Evolutionary conservation across 1,140 invertebrate species (phyloP).

Genomic region (Euura saliciscinereae): DNA sequence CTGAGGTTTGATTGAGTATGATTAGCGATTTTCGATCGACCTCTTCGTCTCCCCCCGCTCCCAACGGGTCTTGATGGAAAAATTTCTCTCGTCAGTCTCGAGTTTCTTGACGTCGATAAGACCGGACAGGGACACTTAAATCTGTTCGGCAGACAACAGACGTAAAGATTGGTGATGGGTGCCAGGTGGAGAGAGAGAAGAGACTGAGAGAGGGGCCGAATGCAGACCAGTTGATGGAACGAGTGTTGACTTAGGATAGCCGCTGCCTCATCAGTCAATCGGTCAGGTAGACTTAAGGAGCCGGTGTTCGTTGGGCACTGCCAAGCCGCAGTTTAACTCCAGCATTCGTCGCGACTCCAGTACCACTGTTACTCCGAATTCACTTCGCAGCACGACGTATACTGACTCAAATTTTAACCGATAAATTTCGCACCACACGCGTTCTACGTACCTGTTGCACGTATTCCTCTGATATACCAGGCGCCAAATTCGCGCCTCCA

Average conservation of each 20-base stretch:
- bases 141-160: constrained; percentile 8
- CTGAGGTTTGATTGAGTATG: neutral
- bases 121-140: constrained; percentile 5
- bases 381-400: neutral
- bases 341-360: neutral
- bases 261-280: constrained; percentile 61
- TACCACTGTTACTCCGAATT: neutral
- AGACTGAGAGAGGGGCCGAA: constrained; percentile 26
- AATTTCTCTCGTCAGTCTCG: constrained; percentile 13
- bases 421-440: constrained; percentile 2
- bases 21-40: constrained; percentile 8
- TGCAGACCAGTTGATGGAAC: constrained; percentile 54
- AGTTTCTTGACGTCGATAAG: constrained; percentile 1
- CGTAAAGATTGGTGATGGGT: constrained; percentile 4
- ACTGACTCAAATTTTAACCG: neutral
- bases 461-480: neutral
- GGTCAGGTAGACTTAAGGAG: constrained; percentile 50
- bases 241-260: constrained; percentile 62
- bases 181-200: constrained; percentile 17
- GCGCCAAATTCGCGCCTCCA: neutral
- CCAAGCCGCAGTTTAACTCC: neutral
- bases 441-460: neutral
- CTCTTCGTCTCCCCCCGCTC: too few species aligned
- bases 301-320: neutral
- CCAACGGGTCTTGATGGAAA: neutral